These are phyloP conservation scores for Gobio occitaniae DNA, from an alignment of 2,797 vertebrate species.

Conservation along the genomic window DNA sequence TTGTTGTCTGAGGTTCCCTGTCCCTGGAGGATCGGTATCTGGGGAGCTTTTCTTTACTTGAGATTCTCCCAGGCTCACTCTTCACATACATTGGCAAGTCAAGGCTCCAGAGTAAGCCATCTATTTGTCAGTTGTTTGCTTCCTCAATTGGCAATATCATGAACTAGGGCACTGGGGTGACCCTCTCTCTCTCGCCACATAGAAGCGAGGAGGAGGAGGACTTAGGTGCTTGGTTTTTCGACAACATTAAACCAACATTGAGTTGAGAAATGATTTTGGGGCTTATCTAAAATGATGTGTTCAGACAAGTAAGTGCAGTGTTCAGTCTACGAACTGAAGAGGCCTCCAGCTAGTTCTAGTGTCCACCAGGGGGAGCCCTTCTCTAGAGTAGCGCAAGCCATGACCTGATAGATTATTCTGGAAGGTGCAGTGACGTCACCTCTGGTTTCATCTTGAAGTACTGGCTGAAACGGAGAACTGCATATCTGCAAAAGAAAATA, in stretches of 20 bases:
- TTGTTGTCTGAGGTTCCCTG: slow-evolving; percentile 10
- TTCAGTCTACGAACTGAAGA: slow-evolving; percentile 49
- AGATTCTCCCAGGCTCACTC: slow-evolving; percentile 2
- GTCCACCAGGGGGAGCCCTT: slow-evolving; percentile 67
- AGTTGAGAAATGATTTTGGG: slow-evolving; percentile 44
- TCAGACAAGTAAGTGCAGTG: slow-evolving; percentile 50
- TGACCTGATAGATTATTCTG: slow-evolving; percentile 79
- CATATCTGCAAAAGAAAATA: slow-evolving; percentile 90
- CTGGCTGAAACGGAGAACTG: slow-evolving; percentile 93
- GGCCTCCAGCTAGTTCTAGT: slow-evolving; percentile 55
- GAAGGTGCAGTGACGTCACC: slow-evolving; percentile 83
- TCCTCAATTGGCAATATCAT: slow-evolving; percentile 17
- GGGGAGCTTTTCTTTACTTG: slow-evolving; percentile 11
- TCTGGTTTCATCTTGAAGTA: slow-evolving; percentile 98
- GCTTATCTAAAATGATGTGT: slow-evolving; percentile 45
- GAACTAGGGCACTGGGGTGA: slow-evolving; percentile 24
- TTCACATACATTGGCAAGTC: slow-evolving; percentile 11
- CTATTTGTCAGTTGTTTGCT: slow-evolving; percentile 6
- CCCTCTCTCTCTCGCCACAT: slow-evolving; percentile 13
- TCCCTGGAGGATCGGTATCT: slow-evolving; percentile 5
- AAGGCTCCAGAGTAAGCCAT: neutral
- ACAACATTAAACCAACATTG: slow-evolving; percentile 33
- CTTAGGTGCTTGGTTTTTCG: slow-evolving; percentile 13
- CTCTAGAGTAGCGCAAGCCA: slow-evolving; percentile 45
- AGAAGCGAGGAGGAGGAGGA: neutral